Evolutionary conservation across 2,888 invertebrate species (phyloP).

Genomic region (Ormyrus thymus): DNA sequence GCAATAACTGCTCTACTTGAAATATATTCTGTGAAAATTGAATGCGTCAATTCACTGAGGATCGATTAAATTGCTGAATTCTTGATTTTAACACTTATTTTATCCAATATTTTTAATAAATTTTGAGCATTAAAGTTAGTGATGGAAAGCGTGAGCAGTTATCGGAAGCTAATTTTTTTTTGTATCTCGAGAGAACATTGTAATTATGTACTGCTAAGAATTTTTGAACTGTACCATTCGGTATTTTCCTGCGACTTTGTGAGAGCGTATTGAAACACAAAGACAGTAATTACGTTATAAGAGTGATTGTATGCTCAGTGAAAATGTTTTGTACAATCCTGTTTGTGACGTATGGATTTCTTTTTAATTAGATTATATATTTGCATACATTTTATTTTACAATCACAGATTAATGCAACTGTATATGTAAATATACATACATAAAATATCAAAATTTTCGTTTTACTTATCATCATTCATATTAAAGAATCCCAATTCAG

Average conservation of each 20-base stretch:
- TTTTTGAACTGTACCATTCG: conserved; percentile 35
- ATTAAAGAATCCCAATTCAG: conserved; percentile 27
- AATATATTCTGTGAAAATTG: neutral
- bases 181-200: conserved; percentile 34
- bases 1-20: conserved; percentile 41
- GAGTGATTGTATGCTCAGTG: conserved; percentile 12
- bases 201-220: conserved; percentile 43
- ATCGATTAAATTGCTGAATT: conserved; percentile 15
- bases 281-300: conserved; percentile 30
- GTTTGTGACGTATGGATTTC: conserved; percentile 33
- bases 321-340: conserved; percentile 39
- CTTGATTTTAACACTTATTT: conserved; percentile 34
- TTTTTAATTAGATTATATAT: conserved; percentile 39
- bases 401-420: conserved; percentile 27
- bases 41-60: neutral
- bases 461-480: conserved; percentile 48
- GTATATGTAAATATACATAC: conserved; percentile 51
- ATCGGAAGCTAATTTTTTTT: conserved; percentile 24
- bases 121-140: conserved; percentile 39
- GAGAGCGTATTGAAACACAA: conserved; percentile 10
- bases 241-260: conserved; percentile 29
- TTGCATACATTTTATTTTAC: conserved; percentile 41
- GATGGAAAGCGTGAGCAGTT: conserved; percentile 42
- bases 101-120: conserved; percentile 27
- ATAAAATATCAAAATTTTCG: conserved; percentile 44